Conservation (phyloP, 2,797 vertebrate species). For the Enoplosus armatus region DNA sequence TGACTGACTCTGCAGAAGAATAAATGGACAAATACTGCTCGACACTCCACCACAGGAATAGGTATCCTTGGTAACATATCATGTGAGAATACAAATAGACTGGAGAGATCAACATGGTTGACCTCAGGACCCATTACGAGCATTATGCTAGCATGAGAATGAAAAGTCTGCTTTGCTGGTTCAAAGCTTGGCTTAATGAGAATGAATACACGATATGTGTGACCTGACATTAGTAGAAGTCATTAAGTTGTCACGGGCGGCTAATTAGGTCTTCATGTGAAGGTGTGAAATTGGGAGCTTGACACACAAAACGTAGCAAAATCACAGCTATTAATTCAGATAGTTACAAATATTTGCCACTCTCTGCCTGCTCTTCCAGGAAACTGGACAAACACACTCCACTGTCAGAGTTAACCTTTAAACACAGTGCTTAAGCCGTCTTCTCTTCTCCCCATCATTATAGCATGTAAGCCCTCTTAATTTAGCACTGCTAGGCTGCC, state of each 20-base stretch:
- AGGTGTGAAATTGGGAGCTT: conserved; percentile 27
- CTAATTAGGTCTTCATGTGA: conserved; percentile 42
- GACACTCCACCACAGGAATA: conserved; percentile 42
- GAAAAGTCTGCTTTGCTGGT: conserved; percentile 14
- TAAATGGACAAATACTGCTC: conserved; percentile 60
- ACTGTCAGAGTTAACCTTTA: conserved; percentile 75
- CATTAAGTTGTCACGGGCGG: conserved; percentile 36
- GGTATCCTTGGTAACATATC: conserved; percentile 71
- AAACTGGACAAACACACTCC: conserved; percentile 65
- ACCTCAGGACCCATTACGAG: conserved; percentile 28
- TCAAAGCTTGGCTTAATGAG: conserved; percentile 42
- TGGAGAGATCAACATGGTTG: conserved; percentile 11
- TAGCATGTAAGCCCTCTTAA: conserved; percentile 73
- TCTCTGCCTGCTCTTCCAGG: conserved; percentile 43
- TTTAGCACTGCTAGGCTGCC: conserved; percentile 73
- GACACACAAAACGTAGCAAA: conserved; percentile 31
- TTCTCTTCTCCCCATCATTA: conserved; percentile 71
- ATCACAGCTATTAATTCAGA: conserved; percentile 62
- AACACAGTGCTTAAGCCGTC: conserved; percentile 69
- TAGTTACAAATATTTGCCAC: conserved; percentile 62
- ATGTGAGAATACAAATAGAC: conserved; percentile 72
- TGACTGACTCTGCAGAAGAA: conserved; percentile 63
- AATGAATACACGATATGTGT: conserved; percentile 31
- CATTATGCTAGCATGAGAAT: conserved; percentile 21
- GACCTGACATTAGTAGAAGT: conserved; percentile 23